Evolutionary conservation across 2,797 vertebrate species (phyloP).

Genomic region (Propithecus deckenii): DNA sequence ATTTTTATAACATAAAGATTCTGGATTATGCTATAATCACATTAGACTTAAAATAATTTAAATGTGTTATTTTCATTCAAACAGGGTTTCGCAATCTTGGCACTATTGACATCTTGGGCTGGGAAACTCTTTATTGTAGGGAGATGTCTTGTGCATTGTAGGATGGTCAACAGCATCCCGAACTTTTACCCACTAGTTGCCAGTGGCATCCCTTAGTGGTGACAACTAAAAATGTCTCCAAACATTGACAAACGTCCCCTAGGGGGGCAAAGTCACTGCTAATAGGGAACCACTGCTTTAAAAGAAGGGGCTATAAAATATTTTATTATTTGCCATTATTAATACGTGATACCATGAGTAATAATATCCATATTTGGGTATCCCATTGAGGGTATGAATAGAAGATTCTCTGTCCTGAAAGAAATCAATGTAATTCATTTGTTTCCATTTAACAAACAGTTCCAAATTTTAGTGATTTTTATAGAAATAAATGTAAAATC

Average conservation of each 20-base stretch:
- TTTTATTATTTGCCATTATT: background rate
- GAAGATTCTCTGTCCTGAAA: background rate
- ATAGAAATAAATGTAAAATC: background rate
- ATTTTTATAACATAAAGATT: background rate
- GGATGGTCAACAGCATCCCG: background rate
- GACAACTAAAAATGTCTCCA: background rate
- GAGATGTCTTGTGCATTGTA: background rate
- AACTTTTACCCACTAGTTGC: background rate
- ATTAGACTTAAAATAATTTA: background rate
- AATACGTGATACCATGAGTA: background rate
- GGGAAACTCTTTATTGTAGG: background rate
- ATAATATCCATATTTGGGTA: background rate
- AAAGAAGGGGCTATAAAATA: background rate
- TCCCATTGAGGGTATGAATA: background rate
- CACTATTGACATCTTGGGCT: background rate
- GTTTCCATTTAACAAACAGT: background rate
- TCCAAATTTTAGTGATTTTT: background rate
- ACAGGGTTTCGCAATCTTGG: background rate
- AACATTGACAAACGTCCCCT: background rate
- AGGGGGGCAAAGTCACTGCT: background rate
- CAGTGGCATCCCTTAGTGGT: background rate
- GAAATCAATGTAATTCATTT: background rate
- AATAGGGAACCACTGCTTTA: background rate
- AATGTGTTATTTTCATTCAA: slow-evolving; percentile 25
- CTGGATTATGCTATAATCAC: background rate